These are phyloP conservation scores for Noctilio leporinus DNA, from an alignment of 2,113 vertebrate genomes.

Conservation along the genomic window DNA sequence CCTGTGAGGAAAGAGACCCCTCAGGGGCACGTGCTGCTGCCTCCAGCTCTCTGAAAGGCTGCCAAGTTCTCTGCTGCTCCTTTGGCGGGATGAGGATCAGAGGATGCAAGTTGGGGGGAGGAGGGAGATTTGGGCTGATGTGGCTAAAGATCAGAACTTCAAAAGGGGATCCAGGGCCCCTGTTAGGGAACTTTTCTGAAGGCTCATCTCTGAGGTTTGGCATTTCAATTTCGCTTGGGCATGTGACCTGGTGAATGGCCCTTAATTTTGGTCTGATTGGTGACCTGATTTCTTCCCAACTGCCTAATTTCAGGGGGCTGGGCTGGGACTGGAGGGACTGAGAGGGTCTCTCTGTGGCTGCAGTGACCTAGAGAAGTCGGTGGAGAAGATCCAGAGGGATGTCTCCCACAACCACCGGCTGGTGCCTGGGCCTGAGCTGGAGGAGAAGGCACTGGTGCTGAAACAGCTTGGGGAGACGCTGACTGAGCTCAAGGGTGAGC, in stretches of 20 bases:
- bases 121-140: neutral
- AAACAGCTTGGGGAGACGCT: slow-evolving; percentile 95
- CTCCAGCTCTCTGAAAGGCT: neutral
- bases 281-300: slow-evolving; percentile 40
- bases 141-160: neutral
- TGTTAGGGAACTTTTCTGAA: neutral
- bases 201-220: neutral
- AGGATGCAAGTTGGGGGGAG: neutral
- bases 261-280: slow-evolving; percentile 7
- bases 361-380: slow-evolving; percentile 96
- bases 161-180: neutral
- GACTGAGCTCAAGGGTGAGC: slow-evolving; percentile 94
- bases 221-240: neutral
- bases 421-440: slow-evolving; percentile 91
- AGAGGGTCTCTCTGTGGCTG: slow-evolving; percentile 60
- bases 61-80: neutral
- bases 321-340: slow-evolving; percentile 54
- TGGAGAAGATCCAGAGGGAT: slow-evolving; percentile 96
- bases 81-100: neutral
- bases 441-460: slow-evolving; percentile 92
- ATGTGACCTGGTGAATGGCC: neutral
- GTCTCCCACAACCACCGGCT: slow-evolving; percentile 90
- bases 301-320: slow-evolving; percentile 29
- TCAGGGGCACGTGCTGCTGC: rapidly evolving
- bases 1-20: neutral